phyloP scores from a whole-genome alignment of 2,888 invertebrate species.

The Eupithecia subfuscata region DNA sequence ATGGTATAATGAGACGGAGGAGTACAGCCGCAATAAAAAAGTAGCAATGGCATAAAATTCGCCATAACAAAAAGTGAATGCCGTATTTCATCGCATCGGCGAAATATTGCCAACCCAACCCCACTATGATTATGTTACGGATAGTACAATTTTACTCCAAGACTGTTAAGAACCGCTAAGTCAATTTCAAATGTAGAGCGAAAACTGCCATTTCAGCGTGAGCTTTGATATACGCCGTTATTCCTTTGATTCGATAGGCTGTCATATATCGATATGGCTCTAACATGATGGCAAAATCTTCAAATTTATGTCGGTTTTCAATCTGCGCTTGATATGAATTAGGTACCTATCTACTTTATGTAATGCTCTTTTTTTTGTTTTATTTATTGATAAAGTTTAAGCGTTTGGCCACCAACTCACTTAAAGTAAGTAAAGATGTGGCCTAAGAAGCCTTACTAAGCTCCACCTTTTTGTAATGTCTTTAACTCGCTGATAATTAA shows the following conservation, averaged over 20 bases:
- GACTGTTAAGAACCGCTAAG: not conserved
- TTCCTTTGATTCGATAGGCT: not conserved
- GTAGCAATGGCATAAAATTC: not conserved
- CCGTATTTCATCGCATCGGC: not conserved
- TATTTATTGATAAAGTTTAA: too few relatives aligned
- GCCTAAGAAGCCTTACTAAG: too few relatives aligned
- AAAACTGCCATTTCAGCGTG: not conserved
- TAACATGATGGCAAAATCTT: not conserved
- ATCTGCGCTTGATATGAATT: not conserved
- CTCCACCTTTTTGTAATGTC: too few relatives aligned
- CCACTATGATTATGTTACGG: not conserved
- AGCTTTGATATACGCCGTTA: not conserved
- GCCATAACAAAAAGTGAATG: not conserved
- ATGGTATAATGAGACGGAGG: not conserved
- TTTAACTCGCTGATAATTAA: not conserved
- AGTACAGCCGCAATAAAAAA: not conserved
- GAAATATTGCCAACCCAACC: not conserved
- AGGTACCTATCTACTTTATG: not conserved
- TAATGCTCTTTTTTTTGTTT: not conserved
- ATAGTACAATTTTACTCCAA: constrained; percentile 1
- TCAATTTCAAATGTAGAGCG: not conserved
- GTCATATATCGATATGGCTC: not conserved
- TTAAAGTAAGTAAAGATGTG: too few relatives aligned
- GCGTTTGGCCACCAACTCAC: too few relatives aligned
- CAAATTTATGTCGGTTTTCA: not conserved